Evolutionary conservation across 2,113 vertebrate genomes (phyloP), one percentile per base, ranked within the genome.

Genomic region (Macrotis lagotis): DNA sequence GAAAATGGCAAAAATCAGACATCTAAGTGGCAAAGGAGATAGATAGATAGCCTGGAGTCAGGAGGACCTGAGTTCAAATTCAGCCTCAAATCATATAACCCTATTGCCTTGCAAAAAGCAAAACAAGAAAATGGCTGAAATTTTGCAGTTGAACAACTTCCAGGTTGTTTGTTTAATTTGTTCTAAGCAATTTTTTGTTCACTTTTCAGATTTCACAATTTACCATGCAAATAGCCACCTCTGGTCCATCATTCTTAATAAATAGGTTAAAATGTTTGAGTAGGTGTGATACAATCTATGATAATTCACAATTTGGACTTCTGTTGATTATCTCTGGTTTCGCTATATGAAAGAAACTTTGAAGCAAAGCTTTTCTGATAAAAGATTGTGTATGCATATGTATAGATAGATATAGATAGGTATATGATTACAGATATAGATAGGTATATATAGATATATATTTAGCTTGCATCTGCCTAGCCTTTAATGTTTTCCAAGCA

Each of bases 281-380:
- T 48, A 0, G 47, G n/a, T 91, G 53, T 96, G 5, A 55, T 24
- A 24, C 19, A 83, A 7, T 83, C 91, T 11, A 5, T 10, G 53
- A 93, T 88, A 88, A 25, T 26, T 51, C 37, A 93, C 22, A 2
- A 88, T 26, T 92, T 51, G 51, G 12, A 37, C 59, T 91, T 92
- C 3, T 49, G 25, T 22, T 91, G 37, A 0, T 90, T 52, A 5
- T n/a, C 88, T 94, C 51, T 50, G 25, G 26, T 88, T 96, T 95
- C 92, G 93, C 25, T 48, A 89, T 74, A 94, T 51, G 49, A 74
- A 83, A 92, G 55, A 48, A 88, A 55, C 37, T 7, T 90, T 92
- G 89, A 28, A 88, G 24, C 19, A 55, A 9, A 83, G 44, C 50
- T 91, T 44, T 2, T 25, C 66, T 66, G 6, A 51, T 49, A 88